phyloP scores from a whole-genome alignment of 2,888 invertebrate species.

The Gymnocheta viridis region DNA sequence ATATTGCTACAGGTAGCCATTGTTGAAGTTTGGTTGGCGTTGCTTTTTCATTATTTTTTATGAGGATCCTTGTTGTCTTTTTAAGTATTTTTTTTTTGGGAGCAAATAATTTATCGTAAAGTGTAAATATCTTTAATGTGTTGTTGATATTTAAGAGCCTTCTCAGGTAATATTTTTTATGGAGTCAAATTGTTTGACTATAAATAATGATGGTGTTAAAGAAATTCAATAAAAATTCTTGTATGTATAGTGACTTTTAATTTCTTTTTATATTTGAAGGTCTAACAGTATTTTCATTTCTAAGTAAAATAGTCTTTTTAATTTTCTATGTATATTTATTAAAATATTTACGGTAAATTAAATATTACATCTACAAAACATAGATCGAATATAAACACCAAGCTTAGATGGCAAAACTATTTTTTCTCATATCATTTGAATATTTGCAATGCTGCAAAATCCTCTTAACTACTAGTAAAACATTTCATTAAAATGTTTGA shows the following conservation, averaged over 20 bases:
- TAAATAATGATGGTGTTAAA: conserved; percentile 70
- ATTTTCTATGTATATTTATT: too few species aligned
- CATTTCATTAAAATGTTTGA: too few species aligned
- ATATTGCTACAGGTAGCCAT: conserved; percentile 62
- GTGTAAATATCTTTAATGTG: conserved; percentile 71
- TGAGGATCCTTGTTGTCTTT: conserved; percentile 54
- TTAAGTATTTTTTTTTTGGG: conserved; percentile 30
- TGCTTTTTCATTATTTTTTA: conserved; percentile 33
- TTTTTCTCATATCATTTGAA: too few species aligned
- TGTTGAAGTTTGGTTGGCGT: conserved; percentile 44
- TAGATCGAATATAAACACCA: too few species aligned
- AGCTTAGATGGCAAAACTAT: too few species aligned
- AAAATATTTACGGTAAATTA: too few species aligned
- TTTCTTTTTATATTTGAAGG: not conserved
- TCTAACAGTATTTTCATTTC: not conserved
- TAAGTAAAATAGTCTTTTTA: not conserved
- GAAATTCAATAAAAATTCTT: conserved; percentile 57
- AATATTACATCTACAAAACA: too few species aligned
- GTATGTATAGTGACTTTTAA: not conserved
- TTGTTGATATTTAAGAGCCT: conserved; percentile 70
- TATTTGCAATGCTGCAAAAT: too few species aligned
- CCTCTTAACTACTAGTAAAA: too few species aligned
- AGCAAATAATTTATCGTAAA: conserved; percentile 69
- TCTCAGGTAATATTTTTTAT: conserved; percentile 58
- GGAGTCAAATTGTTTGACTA: conserved; percentile 63